Conservation (phyloP, 2,888 invertebrate genomes). For the Odontomyia ornata region DNA sequence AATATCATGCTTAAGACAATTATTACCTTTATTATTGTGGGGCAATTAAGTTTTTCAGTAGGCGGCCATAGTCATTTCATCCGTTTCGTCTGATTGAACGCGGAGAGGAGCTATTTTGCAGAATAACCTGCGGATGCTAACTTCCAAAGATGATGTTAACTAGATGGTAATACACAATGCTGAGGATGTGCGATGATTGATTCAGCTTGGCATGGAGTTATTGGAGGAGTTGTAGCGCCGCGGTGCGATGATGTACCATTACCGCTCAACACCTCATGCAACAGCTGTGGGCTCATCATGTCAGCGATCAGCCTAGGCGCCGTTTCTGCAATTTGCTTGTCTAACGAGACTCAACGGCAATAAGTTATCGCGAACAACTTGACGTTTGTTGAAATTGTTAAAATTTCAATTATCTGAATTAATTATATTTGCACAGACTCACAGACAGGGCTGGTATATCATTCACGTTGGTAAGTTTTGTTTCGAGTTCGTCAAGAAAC, state of each 20-base stretch:
- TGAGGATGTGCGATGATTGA: conserved; percentile 6
- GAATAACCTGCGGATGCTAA: background rate
- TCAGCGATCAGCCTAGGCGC: conserved; percentile 31
- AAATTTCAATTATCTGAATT: conserved; percentile 34
- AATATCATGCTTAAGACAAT: conserved; percentile 11
- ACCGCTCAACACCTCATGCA: background rate
- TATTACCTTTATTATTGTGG: conserved; percentile 17
- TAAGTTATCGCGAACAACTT: background rate
- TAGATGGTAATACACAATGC: background rate
- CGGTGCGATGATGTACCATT: background rate
- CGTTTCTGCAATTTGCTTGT: conserved; percentile 34
- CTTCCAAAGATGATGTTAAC: conserved; percentile 13
- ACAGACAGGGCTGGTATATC: too few relatives aligned
- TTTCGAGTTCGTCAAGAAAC: too few relatives aligned
- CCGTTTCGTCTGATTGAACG: background rate
- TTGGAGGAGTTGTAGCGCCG: background rate
- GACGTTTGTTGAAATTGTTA: conserved; percentile 36
- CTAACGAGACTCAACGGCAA: background rate
- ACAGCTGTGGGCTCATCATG: background rate
- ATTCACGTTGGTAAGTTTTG: too few relatives aligned
- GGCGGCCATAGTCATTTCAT: background rate
- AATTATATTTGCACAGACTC: conserved; percentile 8
- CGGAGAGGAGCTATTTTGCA: background rate
- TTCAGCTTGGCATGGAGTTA: background rate
- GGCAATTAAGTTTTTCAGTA: conserved; percentile 21